Percentiles rank a stretch among this genome's conserved stretches.
These are phyloP conservation scores for Brenthis ino DNA, from an alignment of 2,888 invertebrate genomes.

Conservation along the genomic window DNA sequence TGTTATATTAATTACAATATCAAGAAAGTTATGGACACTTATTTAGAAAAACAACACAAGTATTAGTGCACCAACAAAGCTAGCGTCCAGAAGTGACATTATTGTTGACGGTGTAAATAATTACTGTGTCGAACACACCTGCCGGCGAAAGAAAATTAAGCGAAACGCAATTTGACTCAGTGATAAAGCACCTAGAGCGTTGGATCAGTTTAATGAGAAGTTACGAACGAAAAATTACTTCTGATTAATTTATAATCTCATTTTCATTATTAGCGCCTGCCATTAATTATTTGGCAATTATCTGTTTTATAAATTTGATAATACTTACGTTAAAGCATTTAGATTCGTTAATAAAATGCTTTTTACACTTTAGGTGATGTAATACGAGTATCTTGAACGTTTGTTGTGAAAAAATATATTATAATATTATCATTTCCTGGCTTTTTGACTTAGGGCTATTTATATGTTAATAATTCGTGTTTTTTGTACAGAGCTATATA, in stretches of 20 bases:
- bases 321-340: slow-evolving; percentile 43
- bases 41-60: slow-evolving; percentile 54
- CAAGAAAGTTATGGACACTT: not conserved
- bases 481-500: too few relatives aligned
- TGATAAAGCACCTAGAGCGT: slow-evolving; percentile 76
- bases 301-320: slow-evolving; percentile 49
- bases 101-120: slow-evolving; percentile 79
- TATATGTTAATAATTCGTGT: too few relatives aligned
- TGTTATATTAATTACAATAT: too few relatives aligned
- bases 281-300: slow-evolving; percentile 57
- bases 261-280: slow-evolving; percentile 60
- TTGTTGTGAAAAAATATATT: too few relatives aligned
- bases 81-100: slow-evolving; percentile 65
- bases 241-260: slow-evolving; percentile 67
- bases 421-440: too few relatives aligned
- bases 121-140: slow-evolving; percentile 83
- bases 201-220: slow-evolving; percentile 80
- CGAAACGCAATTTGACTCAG: slow-evolving; percentile 82
- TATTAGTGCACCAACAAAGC: slow-evolving; percentile 55
- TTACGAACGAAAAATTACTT: slow-evolving; percentile 74
- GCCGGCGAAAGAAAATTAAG: slow-evolving; percentile 81
- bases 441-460: too few relatives aligned
- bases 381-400: too few relatives aligned
- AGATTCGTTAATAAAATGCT: slow-evolving; percentile 32
- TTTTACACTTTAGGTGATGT: slow-evolving; percentile 43